Percentiles rank a stretch among this genome's conserved stretches.
phyloP scores from a whole-genome alignment of 2,888 invertebrate genomes.

The Rhodophaea formosa region DNA sequence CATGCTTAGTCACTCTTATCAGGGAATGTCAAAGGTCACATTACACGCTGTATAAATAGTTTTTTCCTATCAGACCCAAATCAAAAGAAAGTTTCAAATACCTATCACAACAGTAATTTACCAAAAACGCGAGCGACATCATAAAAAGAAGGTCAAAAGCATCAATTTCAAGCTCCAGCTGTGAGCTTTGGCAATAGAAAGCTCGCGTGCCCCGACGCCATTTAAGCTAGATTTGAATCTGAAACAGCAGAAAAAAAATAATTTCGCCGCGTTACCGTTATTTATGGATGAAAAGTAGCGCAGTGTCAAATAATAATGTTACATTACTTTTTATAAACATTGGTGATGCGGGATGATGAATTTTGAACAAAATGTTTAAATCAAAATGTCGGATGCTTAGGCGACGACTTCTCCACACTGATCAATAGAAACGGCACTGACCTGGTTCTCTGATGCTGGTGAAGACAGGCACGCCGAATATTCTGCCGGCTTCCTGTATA shows the following conservation, averaged over 20 bases:
- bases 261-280: neutral
- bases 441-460: too few relatives aligned
- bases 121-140: neutral
- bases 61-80: too few relatives aligned
- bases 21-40: too few relatives aligned
- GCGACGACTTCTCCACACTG: too few relatives aligned
- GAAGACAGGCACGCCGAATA: too few relatives aligned
- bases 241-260: neutral
- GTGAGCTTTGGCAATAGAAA: neutral
- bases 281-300: constrained; percentile 1
- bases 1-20: too few relatives aligned
- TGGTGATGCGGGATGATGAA: neutral
- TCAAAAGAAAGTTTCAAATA: neutral
- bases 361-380: too few relatives aligned
- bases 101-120: neutral
- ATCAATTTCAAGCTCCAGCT: neutral
- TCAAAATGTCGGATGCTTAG: too few relatives aligned
- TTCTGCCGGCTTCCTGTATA: too few relatives aligned
- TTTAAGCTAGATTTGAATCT: constrained; percentile 1
- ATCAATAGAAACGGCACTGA: too few relatives aligned
- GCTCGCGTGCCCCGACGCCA: constrained; percentile 3
- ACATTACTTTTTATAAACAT: neutral
- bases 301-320: neutral
- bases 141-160: neutral
- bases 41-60: too few relatives aligned